Evolutionary conservation across 2,888 invertebrate species (phyloP).

Genomic region (Ophion slaviceki): DNA sequence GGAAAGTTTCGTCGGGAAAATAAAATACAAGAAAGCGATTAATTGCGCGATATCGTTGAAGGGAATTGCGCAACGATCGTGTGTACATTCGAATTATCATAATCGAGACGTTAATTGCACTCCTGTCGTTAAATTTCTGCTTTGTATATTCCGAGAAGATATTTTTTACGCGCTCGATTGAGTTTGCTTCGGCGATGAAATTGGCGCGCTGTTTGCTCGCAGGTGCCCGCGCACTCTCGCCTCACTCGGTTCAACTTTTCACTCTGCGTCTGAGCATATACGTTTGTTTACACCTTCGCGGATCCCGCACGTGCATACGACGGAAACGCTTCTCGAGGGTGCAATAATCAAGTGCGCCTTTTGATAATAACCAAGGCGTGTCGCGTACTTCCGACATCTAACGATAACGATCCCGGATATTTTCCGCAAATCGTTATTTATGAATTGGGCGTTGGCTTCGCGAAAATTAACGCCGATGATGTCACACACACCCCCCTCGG

Average conservation of each 20-base stretch:
- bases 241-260: not conserved
- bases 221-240: not conserved
- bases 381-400: not conserved
- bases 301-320: not conserved
- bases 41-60: not conserved
- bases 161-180: slow-evolving; percentile 6
- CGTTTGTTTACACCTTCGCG: not conserved
- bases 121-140: not conserved
- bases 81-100: not conserved
- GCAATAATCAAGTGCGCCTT: not conserved
- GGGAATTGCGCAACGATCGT: not conserved
- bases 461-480: slow-evolving; percentile 5
- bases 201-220: not conserved
- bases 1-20: not conserved
- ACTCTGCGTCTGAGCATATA: not conserved
- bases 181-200: not conserved
- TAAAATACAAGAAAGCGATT: not conserved
- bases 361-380: slow-evolving; percentile 2
- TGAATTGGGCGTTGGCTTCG: slow-evolving; percentile 57
- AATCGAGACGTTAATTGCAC: slow-evolving; percentile 6
- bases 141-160: not conserved
- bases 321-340: not conserved
- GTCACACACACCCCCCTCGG: not conserved
- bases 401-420: slow-evolving; percentile 51
- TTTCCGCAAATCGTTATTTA: slow-evolving; percentile 27